These are phyloP conservation scores for Darevskia nairensis DNA, from an alignment of 2,797 vertebrate genomes.

Conservation along the genomic window DNA sequence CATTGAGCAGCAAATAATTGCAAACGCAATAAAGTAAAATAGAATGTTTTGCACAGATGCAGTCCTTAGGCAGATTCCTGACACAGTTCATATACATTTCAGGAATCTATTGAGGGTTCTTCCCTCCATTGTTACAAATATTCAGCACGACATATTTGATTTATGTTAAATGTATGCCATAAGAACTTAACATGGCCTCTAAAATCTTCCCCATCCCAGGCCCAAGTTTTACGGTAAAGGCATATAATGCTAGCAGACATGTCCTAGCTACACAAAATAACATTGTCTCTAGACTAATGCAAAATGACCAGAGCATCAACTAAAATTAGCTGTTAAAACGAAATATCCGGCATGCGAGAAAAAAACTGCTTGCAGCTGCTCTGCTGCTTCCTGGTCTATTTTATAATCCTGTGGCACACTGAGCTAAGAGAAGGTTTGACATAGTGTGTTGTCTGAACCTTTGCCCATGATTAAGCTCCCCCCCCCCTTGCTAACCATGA, in stretches of 20 bases:
- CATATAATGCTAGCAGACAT: background rate
- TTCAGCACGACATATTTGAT: background rate
- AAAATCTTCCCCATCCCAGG: slow-evolving; percentile 29
- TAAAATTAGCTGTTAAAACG: slow-evolving; percentile 38
- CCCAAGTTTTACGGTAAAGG: slow-evolving; percentile 8
- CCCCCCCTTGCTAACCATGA: no score
- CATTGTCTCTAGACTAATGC: background rate
- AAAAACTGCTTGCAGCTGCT: no score
- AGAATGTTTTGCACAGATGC: slow-evolving; percentile 41
- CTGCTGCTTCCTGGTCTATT: no score
- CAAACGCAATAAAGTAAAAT: background rate
- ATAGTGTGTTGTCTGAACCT: no score
- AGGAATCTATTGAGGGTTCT: rapidly evolving
- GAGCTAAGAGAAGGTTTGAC: no score
- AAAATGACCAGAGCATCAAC: slow-evolving; percentile 30
- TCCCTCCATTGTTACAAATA: slow-evolving; percentile 15
- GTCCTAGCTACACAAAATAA: background rate
- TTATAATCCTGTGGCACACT: no score
- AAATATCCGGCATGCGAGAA: background rate
- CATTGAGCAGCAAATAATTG: slow-evolving; percentile 33
- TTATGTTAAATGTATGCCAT: slow-evolving; percentile 27
- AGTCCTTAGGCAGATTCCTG: slow-evolving; percentile 32
- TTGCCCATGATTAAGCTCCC: no score
- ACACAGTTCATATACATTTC: slow-evolving; percentile 9
- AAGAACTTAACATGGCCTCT: background rate